Base-by-base conservation (phyloP, 2,888 invertebrate genomes). In the Cataglyphis albicans region DNA sequence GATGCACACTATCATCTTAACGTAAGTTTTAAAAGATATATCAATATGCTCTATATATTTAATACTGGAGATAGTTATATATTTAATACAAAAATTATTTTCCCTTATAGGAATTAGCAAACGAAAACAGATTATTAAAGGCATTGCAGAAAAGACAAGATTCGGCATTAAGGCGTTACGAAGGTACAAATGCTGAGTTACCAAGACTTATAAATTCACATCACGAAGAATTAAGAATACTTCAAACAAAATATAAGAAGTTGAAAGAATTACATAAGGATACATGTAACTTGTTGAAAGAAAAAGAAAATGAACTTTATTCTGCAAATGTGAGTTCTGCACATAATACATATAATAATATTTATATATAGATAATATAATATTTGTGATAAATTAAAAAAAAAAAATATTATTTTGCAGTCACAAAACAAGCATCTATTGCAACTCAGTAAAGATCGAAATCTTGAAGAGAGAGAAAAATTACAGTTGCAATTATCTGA, bases 61-160 rank as follows among this genome's bases (percentile, higher is more conserved):
- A 55, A 72, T 72, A 44, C 0, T 65, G 4, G 6, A 0, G 4
- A 1, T 59, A 32, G 35, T 18, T 63, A 32, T 55, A 12, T 5
- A 32, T 75, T 52, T 44, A 63, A 41, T 9, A 64, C 1, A 3
- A 84, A 65, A 76, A 29, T 61, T 81, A 82, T 68, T 74, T 21
- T 55, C 52, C 55, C 55, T 94, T 95, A 57, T 86, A 96, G 96
- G 97, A 97, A 93, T 92, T 97, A 61, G 95, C 96, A 1, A 96
- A 97, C 92, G 98, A 98, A 93, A 98, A 98, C 93, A 96, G 97
- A 89, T 95, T 97, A 57, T 93, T 98, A 44, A 96, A 97, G 89
- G 97, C 97, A 4, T 94, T 98, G 57, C 97, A 97, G 94, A 97
- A 97, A 92, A 96, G 98, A 72, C 98, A 98, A 91, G 97, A 98